Evolutionary conservation across 2,888 invertebrate species (phyloP), one percentile per base, ranked within the genome.

Genomic region (Lepidocyrtoides sp.): DNA sequence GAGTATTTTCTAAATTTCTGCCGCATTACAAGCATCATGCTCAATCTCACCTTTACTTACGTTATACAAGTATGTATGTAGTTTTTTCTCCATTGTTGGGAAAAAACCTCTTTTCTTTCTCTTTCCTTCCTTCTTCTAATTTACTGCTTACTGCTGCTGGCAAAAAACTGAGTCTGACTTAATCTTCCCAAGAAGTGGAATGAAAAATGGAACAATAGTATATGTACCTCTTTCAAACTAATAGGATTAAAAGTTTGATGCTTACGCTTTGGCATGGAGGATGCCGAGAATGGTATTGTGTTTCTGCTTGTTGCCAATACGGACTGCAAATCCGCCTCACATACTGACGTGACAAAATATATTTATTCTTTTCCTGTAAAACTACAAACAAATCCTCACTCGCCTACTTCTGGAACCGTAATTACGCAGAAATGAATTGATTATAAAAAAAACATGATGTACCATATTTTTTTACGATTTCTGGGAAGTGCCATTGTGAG

Each of bases 201-300:
- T 63, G n/a, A n/a, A n/a, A n/a, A n/a, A n/a, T n/a, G n/a, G n/a
- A n/a, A n/a, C n/a, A 29, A 63, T 63, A 63, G 63, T 63, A 63
- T 26, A 14, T 63, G 17, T 14, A 1, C n/a, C 20, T 57, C 29
- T 29, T 63, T 29, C 63, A 63, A 26, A 63, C 29, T 63, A 63
- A 63, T 63, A 63, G 63, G 63, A 29, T 63, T 63, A 63, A 63
- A 63, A 63, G 63, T 63, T 63, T 63, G 10, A 26, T 48, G n/a
- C n/a, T 48, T 1, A 26, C 12, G 26, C 29, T 63, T 1, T 63
- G 8, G 3, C 29, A 14, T 26, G 29, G 3, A 63, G 5, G 10
- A 20, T 12, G 10, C 26, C 14, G 14, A 2, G 1, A 1, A 14
- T 12, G 26, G 29, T 63, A 29, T 2, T 63, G 1, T 63, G 26